Evolutionary conservation across 2,888 invertebrate species (phyloP).

Genomic region (Perizoma affinitatum): DNA sequence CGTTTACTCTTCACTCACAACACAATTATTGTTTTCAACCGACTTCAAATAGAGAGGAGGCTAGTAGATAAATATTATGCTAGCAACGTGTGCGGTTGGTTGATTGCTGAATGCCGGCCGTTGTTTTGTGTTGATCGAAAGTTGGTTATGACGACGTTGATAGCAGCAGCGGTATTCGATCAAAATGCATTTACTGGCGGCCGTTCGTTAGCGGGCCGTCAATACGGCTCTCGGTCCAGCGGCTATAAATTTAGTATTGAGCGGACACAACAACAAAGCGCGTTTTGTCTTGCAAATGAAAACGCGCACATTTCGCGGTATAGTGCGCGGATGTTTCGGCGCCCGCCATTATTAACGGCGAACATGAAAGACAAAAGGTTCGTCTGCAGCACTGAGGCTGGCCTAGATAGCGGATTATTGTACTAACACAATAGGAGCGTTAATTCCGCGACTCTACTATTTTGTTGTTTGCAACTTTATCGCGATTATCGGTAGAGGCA

Average conservation of each 20-base stretch:
- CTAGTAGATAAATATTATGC: no score
- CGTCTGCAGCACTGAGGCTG: slow-evolving; percentile 84
- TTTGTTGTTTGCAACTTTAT: slow-evolving; percentile 83
- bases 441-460: slow-evolving; percentile 82
- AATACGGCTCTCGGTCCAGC: slow-evolving; percentile 78
- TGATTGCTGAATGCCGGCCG: no score
- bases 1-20: no score
- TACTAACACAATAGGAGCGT: slow-evolving; percentile 83
- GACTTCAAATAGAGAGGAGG: no score
- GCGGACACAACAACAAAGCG: slow-evolving; percentile 83
- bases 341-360: slow-evolving; percentile 84
- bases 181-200: slow-evolving; percentile 77
- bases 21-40: no score
- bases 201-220: slow-evolving; percentile 78
- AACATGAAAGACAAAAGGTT: slow-evolving; percentile 85
- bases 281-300: slow-evolving; percentile 85
- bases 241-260: slow-evolving; percentile 84
- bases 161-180: slow-evolving; percentile 49
- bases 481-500: slow-evolving; percentile 72
- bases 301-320: slow-evolving; percentile 84
- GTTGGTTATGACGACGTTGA: slow-evolving; percentile 8
- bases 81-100: no score
- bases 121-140: no score
- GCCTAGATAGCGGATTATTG: slow-evolving; percentile 85
- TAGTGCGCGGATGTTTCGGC: slow-evolving; percentile 84